Conservation (phyloP, 2,888 invertebrate genomes). For the Uloborus plumipes region DNA sequence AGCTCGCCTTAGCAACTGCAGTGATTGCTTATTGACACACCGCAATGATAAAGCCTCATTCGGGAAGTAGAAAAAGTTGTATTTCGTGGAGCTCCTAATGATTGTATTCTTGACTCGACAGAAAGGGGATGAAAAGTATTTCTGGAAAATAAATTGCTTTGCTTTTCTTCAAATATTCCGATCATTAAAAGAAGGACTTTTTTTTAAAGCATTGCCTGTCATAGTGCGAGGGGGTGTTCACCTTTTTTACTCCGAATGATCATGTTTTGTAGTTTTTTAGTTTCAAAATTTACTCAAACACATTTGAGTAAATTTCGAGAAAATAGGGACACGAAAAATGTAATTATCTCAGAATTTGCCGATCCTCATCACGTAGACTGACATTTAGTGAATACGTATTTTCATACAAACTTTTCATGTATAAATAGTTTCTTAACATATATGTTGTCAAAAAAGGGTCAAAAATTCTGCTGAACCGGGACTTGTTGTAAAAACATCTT, state of each 20-base stretch:
- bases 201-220: background rate
- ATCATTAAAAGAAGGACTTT: background rate
- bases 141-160: slow-evolving; percentile 48
- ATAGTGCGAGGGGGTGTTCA: background rate
- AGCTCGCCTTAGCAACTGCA: slow-evolving; percentile 40
- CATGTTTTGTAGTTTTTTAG: no score
- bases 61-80: background rate
- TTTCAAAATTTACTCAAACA: no score
- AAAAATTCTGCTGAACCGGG: no score
- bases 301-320: no score
- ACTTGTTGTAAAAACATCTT: no score
- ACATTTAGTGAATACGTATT: no score
- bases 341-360: no score
- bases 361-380: no score
- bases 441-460: no score
- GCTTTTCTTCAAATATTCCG: slow-evolving; percentile 23
- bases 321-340: no score
- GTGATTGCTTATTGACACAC: slow-evolving; percentile 37
- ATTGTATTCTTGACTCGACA: slow-evolving; percentile 18
- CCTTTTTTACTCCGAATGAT: background rate
- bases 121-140: slow-evolving; percentile 17
- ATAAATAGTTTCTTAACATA: no score
- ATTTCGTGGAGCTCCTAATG: slow-evolving; percentile 18
- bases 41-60: slow-evolving; percentile 9
- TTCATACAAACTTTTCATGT: no score